Base-by-base conservation (phyloP, 2,888 invertebrate genomes). In the Petrophora chlorosata region DNA sequence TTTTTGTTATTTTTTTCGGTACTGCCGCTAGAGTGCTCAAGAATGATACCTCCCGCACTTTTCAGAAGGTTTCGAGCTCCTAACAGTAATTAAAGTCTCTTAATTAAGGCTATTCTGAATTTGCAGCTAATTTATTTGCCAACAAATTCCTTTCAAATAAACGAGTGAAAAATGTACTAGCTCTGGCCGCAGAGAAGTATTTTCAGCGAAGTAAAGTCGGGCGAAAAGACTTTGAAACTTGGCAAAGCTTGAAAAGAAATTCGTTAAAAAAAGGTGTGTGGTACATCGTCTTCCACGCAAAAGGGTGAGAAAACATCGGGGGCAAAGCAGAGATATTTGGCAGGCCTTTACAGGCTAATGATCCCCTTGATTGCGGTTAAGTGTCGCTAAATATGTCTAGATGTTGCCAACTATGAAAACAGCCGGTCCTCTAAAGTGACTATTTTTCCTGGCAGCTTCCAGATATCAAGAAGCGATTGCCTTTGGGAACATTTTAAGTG, bases 311-410 rank as follows among this genome's bases (percentile, higher is more conserved):
- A 83, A 80, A 79, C 79, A 81, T 73, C 68, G 70, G 67, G 67
- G 71, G 70, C 72, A 67, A 76, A 81, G 77, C 81, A 69, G 79
- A 83, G 84, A 87, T 85, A 89, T 89, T 90, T 90, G 89, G 89
- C 90, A 87, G 87, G 79, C 85, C 78, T 82, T 81, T 82, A 79
- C 82, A 75, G 78, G 83, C 87, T 90, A 90, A 90, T 90, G 88
- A 90, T 87, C 85, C 87, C 73, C 79, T 83, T 88, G 87, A 89
- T 90, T 90, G 87, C 75, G 88, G 88, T 82, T 82, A 90, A 90
- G 82, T 84, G 88, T 85, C 83, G 82, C 88, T 79, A 86, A 87
- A 82, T 86, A 80, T 80, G 84, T 83, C 85, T 80, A 73, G 73
- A 76, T 84, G 85, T 79, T 89, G 89, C 89, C 89, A 90, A 90